phyloP scores from a whole-genome alignment of 2,888 invertebrate genomes.

The Andrena fulva region DNA sequence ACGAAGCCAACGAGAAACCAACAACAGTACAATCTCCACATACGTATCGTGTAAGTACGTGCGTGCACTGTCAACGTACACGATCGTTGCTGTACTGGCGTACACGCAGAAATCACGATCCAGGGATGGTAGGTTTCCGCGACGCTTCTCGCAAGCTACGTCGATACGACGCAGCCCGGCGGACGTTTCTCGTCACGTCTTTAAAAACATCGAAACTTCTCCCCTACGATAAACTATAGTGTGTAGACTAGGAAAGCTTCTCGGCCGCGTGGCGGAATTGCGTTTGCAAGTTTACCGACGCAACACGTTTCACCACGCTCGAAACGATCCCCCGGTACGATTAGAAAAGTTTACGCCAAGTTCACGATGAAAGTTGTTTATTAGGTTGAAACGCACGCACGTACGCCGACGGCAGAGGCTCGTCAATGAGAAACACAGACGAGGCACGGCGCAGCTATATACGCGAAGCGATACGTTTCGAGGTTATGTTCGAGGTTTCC shows the following conservation, averaged over 20 bases:
- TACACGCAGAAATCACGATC: conserved; percentile 20
- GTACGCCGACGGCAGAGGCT: background rate
- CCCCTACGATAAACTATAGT: conserved; percentile 4
- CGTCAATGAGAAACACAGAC: background rate
- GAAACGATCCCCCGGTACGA: background rate
- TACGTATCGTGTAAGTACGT: background rate
- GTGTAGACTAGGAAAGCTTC: no score
- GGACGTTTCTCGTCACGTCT: conserved; percentile 4
- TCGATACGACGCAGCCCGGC: conserved; percentile 15
- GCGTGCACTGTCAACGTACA: background rate
- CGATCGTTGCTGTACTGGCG: background rate
- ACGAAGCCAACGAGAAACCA: conserved; percentile 35
- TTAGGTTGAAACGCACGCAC: conserved; percentile 20
- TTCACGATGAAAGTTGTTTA: conserved; percentile 38
- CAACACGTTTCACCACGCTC: conserved; percentile 4
- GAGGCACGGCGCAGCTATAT: conserved; percentile 5
- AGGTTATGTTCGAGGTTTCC: conserved; percentile 58
- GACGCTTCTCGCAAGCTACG: background rate
- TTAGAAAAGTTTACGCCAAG: conserved; percentile 2
- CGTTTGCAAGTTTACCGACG: background rate
- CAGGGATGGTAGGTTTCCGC: conserved; percentile 15
- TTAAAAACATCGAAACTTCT: conserved; percentile 28
- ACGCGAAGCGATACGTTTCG: conserved; percentile 38
- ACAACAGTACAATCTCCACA: background rate
- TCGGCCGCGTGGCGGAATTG: background rate